phyloP scores from a whole-genome alignment of 2,888 invertebrate genomes.

The Drosophila leonis region DNA sequence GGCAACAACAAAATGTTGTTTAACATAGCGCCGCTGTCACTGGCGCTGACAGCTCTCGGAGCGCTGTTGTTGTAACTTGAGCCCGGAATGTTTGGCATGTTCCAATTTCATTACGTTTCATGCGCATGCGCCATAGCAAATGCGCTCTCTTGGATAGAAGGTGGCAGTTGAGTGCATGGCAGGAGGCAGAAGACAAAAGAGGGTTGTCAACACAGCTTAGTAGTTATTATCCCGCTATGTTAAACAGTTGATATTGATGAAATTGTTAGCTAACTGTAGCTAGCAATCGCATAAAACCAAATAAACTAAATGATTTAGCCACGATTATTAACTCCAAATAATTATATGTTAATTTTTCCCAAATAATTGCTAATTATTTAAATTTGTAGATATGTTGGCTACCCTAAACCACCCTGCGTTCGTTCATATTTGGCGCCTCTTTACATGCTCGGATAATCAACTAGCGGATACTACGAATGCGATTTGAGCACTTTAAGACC shows the following conservation, averaged over 20 bases:
- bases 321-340: no score
- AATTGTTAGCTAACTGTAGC: background rate
- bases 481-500: slow-evolving; percentile 35
- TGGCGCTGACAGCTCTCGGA: slow-evolving; percentile 34
- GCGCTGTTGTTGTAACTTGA: slow-evolving; percentile 34
- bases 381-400: slow-evolving; percentile 8
- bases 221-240: background rate
- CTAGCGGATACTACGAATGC: slow-evolving; percentile 44
- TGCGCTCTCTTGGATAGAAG: slow-evolving; percentile 2
- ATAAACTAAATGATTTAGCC: background rate
- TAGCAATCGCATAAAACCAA: no score
- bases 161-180: background rate
- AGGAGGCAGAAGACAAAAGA: background rate
- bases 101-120: slow-evolving; percentile 44
- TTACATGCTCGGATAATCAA: slow-evolving; percentile 63
- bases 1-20: slow-evolving; percentile 67
- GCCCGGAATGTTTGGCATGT: slow-evolving; percentile 53
- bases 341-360: background rate
- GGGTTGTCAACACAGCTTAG: slow-evolving; percentile 33
- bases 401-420: slow-evolving; percentile 46
- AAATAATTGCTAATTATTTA: background rate
- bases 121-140: slow-evolving; percentile 22
- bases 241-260: background rate
- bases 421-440: slow-evolving; percentile 65
- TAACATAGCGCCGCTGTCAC: slow-evolving; percentile 52